These are phyloP conservation scores for Coturnix japonica DNA, from an alignment of 2,113 vertebrate genomes.

Conservation along the genomic window DNA sequence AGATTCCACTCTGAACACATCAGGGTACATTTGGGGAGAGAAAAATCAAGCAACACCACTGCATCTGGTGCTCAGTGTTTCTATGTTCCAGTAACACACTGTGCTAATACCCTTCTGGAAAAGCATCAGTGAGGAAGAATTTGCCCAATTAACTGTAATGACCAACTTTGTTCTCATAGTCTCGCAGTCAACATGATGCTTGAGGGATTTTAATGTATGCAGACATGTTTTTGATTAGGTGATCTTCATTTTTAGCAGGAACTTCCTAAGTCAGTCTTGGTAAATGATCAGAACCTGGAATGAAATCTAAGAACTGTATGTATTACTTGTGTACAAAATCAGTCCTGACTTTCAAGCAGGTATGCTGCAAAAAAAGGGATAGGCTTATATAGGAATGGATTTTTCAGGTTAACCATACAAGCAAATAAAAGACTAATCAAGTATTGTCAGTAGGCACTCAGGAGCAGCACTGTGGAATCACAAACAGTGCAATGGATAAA, in stretches of 20 bases:
- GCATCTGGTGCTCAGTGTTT: neutral
- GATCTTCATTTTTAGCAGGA: conserved; percentile 6
- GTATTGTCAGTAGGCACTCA: neutral
- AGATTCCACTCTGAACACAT: neutral
- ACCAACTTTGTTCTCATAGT: neutral
- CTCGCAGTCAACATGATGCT: neutral
- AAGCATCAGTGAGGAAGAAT: conserved; percentile 17
- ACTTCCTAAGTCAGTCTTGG: neutral
- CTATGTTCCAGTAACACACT: conserved; percentile 3
- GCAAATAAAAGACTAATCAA: neutral
- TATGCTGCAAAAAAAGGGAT: neutral
- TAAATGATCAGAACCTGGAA: conserved; percentile 29
- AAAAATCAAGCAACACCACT: neutral
- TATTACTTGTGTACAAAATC: neutral
- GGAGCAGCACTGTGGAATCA: neutral
- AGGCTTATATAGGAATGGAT: neutral
- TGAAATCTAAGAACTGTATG: conserved; percentile 33
- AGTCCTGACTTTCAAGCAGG: neutral
- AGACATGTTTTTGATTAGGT: conserved; percentile 28
- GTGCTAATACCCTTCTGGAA: neutral
- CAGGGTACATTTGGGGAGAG: neutral
- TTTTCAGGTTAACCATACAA: neutral
- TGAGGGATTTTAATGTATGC: conserved; percentile 6
- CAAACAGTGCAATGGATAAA: neutral
- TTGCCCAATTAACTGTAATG: neutral